Evolutionary conservation across 2,888 invertebrate genomes (phyloP), one percentile per base, ranked within the genome.

Genomic region (Molorchus minor): DNA sequence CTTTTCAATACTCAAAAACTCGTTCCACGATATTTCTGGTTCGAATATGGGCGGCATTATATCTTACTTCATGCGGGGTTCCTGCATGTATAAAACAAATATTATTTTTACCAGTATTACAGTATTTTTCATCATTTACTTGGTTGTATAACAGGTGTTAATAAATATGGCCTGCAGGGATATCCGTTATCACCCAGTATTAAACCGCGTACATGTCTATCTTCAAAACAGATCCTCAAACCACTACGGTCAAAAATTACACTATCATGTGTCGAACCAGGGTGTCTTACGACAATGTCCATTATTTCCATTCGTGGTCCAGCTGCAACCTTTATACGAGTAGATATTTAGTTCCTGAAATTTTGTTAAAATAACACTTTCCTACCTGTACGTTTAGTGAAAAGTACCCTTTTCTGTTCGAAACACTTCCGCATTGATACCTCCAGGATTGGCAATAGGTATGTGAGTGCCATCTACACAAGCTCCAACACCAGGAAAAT

Each of bases 21-120:
- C 68, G 40, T 58, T 69, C 71, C 13, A 71, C 49, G 21, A 44
- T 38, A 57, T 73, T 75, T 43, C 77, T 59, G 1, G 76, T 76
- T 40, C 67, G 13, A 2, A 20, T 33, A 8, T 46, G 46, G 7
- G 46, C 46, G 10, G 7, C 16, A 17, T 46, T 46, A 33, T 46
- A 46, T 25, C 46, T 30, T 10, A 2, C 1, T 30, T 46, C 13
- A 25, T 21, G 44, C 13, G 3, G 2, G 10, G 29, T 44, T n/a
- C 15, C 1, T 5, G 21, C 10, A 33, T 33, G 7, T 8, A 5
- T 25, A 25, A 25, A 25, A 25, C 25, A 25, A 5, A 25, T 25
- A 25, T 8, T n/a, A n/a, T n/a, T n/a, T n/a, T n/a, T n/a, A n/a
- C n/a, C n/a, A n/a, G n/a, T n/a, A n/a, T n/a, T n/a, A n/a, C n/a